Evolutionary conservation across 2,888 invertebrate species (phyloP), one percentile per base, ranked within the genome.

Genomic region (Nymphalis polychloros): DNA sequence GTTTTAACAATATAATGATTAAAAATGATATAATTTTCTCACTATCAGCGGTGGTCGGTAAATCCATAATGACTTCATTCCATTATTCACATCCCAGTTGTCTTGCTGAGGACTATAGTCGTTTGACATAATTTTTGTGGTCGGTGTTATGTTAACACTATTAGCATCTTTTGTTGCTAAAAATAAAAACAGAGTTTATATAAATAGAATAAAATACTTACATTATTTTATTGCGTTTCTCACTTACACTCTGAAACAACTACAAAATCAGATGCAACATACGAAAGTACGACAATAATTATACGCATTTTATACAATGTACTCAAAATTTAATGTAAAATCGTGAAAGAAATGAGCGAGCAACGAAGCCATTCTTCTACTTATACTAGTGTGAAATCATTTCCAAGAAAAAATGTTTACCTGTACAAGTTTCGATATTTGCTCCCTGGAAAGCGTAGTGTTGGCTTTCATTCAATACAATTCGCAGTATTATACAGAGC

Each of bases 401-500:
- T 78, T 77, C 73, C 67, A 55, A 59, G 76, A 77, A 78, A 17
- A 55, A 66, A 69, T 79, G 76, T 81, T 82, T 83, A 83, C 81
- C 81, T 72, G 71, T 66, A 69, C 78, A 78, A 46, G 75, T 72
- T 70, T 73, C 64, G 67, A 75, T 69, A 63, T 72, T 71, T 67
- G 73, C 64, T 65, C 73, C 72, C 63, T 77, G 72, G 73, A 78
- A 75, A 57, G 73, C 64, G 73, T 76, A 69, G 64, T 78, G 73
- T 73, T 77, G 74, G 41, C 72, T 74, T 69, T 76, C 78, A 75
- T 79, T 80, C 69, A 80, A 76, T 57, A 77, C 70, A 52, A 79
- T 83, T 78, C 80, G 74, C 63, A 80, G 79, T 79, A 84, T 66
- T n/a, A 81, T 71, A 76, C 79, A 80, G 64, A 78, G 63, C 64